Conservation (phyloP, 2,888 invertebrate genomes). For the Acrobasis suavella region DNA sequence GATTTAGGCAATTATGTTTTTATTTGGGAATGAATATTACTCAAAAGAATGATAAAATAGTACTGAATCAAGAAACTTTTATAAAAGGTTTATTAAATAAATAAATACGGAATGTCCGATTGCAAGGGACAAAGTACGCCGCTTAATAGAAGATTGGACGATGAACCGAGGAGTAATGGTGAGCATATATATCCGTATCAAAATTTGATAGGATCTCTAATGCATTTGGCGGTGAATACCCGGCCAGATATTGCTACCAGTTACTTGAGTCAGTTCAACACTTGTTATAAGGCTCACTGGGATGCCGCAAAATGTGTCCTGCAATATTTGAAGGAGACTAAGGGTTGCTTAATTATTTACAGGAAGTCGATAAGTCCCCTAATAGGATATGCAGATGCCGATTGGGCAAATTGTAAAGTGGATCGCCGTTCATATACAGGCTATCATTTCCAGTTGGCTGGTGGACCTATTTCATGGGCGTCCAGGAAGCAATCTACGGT, state of each 20-base stretch:
- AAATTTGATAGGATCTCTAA: conserved; percentile 1
- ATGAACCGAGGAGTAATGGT: neutral
- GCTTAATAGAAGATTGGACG: neutral
- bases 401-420: neutral
- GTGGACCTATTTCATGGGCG: conserved; percentile 2
- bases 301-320: conserved; percentile 1
- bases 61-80: neutral
- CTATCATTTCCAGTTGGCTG: neutral
- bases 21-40: conserved; percentile 4
- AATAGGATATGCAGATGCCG: neutral
- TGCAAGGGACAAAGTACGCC: conserved; percentile 1
- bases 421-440: conserved; percentile 5
- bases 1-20: neutral
- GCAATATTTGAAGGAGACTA: conserved; percentile 8
- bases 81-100: neutral
- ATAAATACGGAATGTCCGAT: conserved; percentile 6
- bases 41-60: neutral
- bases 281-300: conserved; percentile 6
- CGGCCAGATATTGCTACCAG: conserved; percentile 1
- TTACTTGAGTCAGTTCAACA: conserved; percentile 9
- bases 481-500: conserved; percentile 5
- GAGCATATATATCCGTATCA: conserved; percentile 5
- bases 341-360: neutral
- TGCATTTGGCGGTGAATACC: neutral
- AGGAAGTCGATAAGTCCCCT: neutral